A percentile compares a stretch with the other conserved stretches of the same genome.
phyloP scores from a whole-genome alignment of 2,888 invertebrate genomes.

The Conops quadrifasciatus region DNA sequence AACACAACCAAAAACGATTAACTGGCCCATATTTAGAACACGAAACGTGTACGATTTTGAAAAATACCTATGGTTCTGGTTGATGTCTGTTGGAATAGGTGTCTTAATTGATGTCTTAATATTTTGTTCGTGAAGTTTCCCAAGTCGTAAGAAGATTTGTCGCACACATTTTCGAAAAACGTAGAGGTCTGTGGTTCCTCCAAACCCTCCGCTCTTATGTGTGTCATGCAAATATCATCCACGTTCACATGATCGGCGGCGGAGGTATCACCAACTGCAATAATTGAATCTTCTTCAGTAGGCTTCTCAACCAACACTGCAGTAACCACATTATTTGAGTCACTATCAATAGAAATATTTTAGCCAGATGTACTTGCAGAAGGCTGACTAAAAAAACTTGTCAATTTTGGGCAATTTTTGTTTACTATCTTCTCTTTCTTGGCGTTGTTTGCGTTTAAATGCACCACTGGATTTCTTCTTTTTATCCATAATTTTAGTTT shows the following conservation, averaged over 20 bases:
- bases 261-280: slow-evolving; percentile 20
- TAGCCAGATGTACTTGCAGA: neutral
- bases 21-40: slow-evolving; percentile 35
- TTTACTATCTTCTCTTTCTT: slow-evolving; percentile 20
- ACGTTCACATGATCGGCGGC: slow-evolving; percentile 26
- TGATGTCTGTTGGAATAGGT: slow-evolving; percentile 14
- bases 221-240: slow-evolving; percentile 24
- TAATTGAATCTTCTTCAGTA: too few relatives aligned
- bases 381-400: neutral
- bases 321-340: neutral
- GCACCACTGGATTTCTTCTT: slow-evolving; percentile 29
- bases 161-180: slow-evolving; percentile 1
- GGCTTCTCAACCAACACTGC: slow-evolving; percentile 45
- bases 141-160: slow-evolving; percentile 6
- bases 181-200: neutral
- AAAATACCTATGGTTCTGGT: slow-evolving; percentile 1
- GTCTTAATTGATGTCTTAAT: too few relatives aligned
- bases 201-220: slow-evolving; percentile 17
- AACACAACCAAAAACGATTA: slow-evolving; percentile 29
- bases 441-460: slow-evolving; percentile 30
- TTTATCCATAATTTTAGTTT: slow-evolving; percentile 30
- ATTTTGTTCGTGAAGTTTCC: too few relatives aligned
- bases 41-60: slow-evolving; percentile 28
- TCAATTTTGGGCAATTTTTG: neutral
- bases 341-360: too few relatives aligned